A percentile compares a stretch with the other conserved stretches of the same genome.
phyloP scores from a whole-genome alignment of 35 echinoderm and acorn worm species.

The Holothuria glaberrima region DNA sequence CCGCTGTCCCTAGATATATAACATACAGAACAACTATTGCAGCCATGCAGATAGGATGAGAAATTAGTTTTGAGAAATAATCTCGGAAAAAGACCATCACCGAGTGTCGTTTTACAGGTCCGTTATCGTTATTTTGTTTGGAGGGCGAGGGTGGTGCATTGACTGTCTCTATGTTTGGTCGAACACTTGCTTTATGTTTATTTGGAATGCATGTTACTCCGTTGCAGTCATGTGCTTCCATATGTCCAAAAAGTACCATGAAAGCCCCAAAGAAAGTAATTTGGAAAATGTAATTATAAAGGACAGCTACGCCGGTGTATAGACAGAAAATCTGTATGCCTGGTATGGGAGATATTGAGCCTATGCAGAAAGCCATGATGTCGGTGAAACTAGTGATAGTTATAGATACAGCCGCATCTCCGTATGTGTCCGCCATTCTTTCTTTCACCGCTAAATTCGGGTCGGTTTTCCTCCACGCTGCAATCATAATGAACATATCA shows the following conservation, averaged over 20 bases:
- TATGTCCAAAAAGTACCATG: slow-evolving; percentile 57
- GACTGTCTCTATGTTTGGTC: background rate
- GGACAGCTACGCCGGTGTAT: slow-evolving; percentile 66
- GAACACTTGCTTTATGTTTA: background rate
- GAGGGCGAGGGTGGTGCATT: background rate
- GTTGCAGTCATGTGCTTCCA: slow-evolving; percentile 55
- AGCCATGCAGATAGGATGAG: background rate
- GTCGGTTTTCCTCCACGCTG: slow-evolving; percentile 63
- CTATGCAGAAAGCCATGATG: slow-evolving; percentile 66
- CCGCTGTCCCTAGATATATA: slow-evolving; percentile 41
- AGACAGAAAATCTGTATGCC: slow-evolving; percentile 64
- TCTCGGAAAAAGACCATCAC: slow-evolving; percentile 67
- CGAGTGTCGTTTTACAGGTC: slow-evolving; percentile 41
- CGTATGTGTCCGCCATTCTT: slow-evolving; percentile 57
- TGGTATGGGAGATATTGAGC: slow-evolving; percentile 51
- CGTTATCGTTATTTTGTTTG: background rate
- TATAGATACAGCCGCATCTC: slow-evolving; percentile 72
- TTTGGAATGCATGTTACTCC: slow-evolving; percentile 62
- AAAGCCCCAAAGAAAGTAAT: slow-evolving; percentile 79
- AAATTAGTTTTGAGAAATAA: slow-evolving; percentile 60
- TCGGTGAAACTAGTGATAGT: slow-evolving; percentile 71
- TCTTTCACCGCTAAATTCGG: slow-evolving; percentile 24
- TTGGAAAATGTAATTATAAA: slow-evolving; percentile 68
- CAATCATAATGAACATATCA: slow-evolving; percentile 81
- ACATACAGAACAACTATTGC: slow-evolving; percentile 25